phyloP scores from a whole-genome alignment of 2,888 invertebrate species.

The Synergus laeviventris region DNA sequence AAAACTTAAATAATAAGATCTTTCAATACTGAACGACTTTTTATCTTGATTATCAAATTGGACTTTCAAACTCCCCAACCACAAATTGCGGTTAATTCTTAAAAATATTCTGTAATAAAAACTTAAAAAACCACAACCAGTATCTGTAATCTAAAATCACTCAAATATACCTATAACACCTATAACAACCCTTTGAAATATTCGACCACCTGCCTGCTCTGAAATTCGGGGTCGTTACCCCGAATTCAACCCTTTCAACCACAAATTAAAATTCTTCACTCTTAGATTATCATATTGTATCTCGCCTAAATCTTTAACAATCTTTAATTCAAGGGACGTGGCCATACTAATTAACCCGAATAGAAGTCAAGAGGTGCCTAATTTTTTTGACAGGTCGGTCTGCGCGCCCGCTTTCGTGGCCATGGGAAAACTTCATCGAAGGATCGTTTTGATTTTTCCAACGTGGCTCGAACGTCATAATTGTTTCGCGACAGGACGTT shows the following conservation, averaged over 20 bases:
- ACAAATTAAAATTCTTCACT: neutral
- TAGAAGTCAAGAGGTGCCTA: slow-evolving; percentile 34
- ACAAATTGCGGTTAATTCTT: neutral
- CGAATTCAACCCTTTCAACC: neutral
- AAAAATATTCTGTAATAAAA: neutral
- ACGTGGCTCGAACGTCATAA: neutral
- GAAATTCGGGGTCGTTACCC: slow-evolving; percentile 38
- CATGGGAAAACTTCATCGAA: slow-evolving; percentile 19
- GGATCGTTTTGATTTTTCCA: neutral
- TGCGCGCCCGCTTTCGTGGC: slow-evolving; percentile 37
- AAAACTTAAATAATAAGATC: too few relatives aligned
- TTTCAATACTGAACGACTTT: neutral
- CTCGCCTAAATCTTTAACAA: neutral
- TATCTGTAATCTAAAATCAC: neutral
- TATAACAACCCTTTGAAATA: slow-evolving; percentile 43
- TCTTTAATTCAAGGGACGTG: neutral
- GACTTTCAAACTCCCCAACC: too few relatives aligned
- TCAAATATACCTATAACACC: neutral
- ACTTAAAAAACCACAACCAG: neutral
- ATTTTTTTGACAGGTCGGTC: slow-evolving; percentile 37
- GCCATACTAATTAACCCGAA: slow-evolving; percentile 8
- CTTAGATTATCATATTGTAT: neutral
- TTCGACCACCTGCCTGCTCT: slow-evolving; percentile 48
- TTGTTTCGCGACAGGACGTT: neutral
- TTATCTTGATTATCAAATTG: neutral